Base-by-base conservation (phyloP, 2,113 vertebrate species). In the Pao palembangensis region DNA sequence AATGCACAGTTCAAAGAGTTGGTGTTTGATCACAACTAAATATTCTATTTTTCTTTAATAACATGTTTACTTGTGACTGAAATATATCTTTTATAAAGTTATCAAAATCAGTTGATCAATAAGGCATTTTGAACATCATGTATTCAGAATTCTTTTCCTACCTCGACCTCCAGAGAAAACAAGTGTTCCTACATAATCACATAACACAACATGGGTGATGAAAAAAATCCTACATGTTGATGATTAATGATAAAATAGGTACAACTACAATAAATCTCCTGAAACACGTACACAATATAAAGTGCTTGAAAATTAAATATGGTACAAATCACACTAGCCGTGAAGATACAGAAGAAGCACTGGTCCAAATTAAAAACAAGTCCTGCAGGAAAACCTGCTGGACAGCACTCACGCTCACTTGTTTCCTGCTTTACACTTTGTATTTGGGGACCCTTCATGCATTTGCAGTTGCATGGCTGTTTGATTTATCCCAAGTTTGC, bases 111-210 rank as follows among this genome's bases (percentile, higher is more conserved):
- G 47, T 79, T 69, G 44, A 20, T 83, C 53, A 58, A 63, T 85
- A 85, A 88, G 84, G 84, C 83, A 75, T 70, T 67, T 68, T 67
- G 20, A 73, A 74, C 53, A 67, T 79, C 61, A 66, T 60, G 76
- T 69, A 28, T 21, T 69, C 38, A 21, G 38, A 25, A 31, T 60
- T n/a, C 69, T 64, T 34, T 54, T 43, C 23, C 52, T 42, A 17
- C 34, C 14, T 71, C 71, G 69, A 78, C 41, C 46, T 55, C 7
- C 17, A 52, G 55, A 48, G 34, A 50, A 52, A 50, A 61, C 20
- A 69, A 38, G 34, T 12, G 2, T 38, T 38, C 11, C 8, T 38
- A 38, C 34, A 38, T 38, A 61, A 2, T 50, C 58, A 65, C 58
- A 57, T 15, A 49, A 58, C 52, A 60, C 55, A 65, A 69, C 17